Base-by-base conservation (phyloP, 2,888 invertebrate species). In the Myathropa florea region DNA sequence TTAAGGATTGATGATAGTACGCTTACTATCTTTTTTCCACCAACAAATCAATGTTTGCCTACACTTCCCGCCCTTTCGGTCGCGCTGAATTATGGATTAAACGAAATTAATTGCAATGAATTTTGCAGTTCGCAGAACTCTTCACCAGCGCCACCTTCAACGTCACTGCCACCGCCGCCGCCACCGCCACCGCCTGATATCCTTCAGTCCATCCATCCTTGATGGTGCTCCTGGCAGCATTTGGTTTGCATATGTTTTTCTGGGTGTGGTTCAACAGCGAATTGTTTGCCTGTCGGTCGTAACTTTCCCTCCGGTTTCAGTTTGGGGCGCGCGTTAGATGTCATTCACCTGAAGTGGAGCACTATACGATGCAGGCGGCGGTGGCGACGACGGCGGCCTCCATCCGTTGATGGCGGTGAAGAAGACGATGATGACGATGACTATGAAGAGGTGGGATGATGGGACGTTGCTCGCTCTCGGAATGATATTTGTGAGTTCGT, bases 201-300 rank as follows among this genome's bases (percentile, higher is more conserved):
- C 73, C 72, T 65, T 70, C 68, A 46, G 18, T 46, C 46, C 46
- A 46, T 46, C 46, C 46, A 46, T 46, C 46, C 46, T 46, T n/a
- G 46, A 46, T 46, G 18, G 46, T 7, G 46, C 61, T 73, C 57
- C 24, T 75, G 70, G 30, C 55, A 18, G 61, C 33, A 30, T 59
- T 72, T 33, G 59, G 78, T 79, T 86, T 79, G 81, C 85, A 81
- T 85, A 77, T 72, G 63, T 63, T 72, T 81, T 85, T 77, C 67
- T 81, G 81, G 81, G 85, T 85, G 85, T 85, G 85, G 85, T 85
- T 85, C 85, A 64, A 61, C 77, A 76, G 71, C 26, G 61, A 84
- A 79, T 70, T 76, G 64, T 72, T 85, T 68, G 65, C 73, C 71
- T 86, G 73, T 71, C 57, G 36, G 63, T 63, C 33, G 60, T 36